Base-by-base conservation (phyloP, 2,888 invertebrate genomes). In the Lathronympha strigana region DNA sequence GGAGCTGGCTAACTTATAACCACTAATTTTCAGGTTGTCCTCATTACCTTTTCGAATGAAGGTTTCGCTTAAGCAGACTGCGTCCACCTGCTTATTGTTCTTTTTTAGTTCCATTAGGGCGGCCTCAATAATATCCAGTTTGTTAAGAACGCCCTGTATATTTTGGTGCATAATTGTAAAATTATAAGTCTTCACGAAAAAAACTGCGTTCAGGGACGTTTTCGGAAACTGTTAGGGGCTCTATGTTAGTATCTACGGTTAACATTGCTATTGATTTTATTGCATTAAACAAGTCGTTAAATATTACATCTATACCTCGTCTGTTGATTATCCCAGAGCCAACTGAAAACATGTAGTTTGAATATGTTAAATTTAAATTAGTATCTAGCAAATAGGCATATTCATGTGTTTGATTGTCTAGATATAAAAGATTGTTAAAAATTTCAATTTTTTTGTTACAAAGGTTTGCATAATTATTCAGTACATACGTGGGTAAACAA, bases 121-220 rank as follows among this genome's bases (percentile, higher is more conserved):
- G 5, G 3, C 25, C 15, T 49, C 49, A 15, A 49, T 49, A 15
- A 49, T 1, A 25, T 49, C 49, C 9, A 49, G 1, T 15, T 25
- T 49, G 15, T 49, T n/a, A 15, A 25, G 25, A 25, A 15, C 49
- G 4, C 49, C 49, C 49, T 49, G 25, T 25, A 25, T 49, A 25
- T 49, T 49, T 49, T 49, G 49, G 11, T 49, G 49, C 49, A 49
- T 49, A 8, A 49, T 28, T 2, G 25, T 49, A 5, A 49, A 49
- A 13, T n/a, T 33, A 13, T 51, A 33, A 15, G 17, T 51, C 31
- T 19, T 51, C 51, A 51, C 51, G 51, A 51, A 51, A 51, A 51
- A 51, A 51, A 11, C 0, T 33, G 17, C 17, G 17, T 33, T 21
- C 19, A 13, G 31, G 4, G 13, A 8, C 1, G 3, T 31, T 51